Base-by-base conservation (phyloP, 2,113 vertebrate genomes). In the Drymodes brunneopygia region DNA sequence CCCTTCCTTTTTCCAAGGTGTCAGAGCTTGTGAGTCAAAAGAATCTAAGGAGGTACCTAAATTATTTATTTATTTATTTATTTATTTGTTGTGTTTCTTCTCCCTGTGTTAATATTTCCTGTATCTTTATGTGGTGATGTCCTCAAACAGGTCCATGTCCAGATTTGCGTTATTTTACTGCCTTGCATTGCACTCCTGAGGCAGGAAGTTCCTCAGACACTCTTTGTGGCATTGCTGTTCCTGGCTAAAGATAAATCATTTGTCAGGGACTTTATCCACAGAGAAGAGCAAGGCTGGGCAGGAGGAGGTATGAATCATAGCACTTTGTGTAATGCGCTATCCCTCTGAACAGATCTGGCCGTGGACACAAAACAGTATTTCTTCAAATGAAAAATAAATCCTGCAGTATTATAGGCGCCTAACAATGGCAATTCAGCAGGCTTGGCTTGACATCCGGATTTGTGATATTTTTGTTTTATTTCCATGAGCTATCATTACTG, bases 321-420 rank as follows among this genome's bases (percentile, higher is more conserved):
- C 82, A 58, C 53, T 90, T 86, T 90, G 72, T 67, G 40, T 92
- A 92, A 93, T 92, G 35, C 12, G 47, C 65, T 81, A 4, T 86
- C 24, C 47, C 53, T 83, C 58, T 58, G 93, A 90, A 86, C 28
- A 18, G 13, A 28, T 31, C 48, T 75, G 61, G n/a, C 88, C 92
- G 75, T 31, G 65, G 90, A 92, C 84, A 78, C 78, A 67, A 92
- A 91, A 88, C 60, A 61, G 75, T 93, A 53, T 88, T 92, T 84
- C 80, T 96, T 88, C 78, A 92, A 94, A 91, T 90, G 88, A 89
- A 82, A 93, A 91, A 82, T 89, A 89, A 94, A 67, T 93, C 77
- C 88, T 88, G 11, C 21, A 16, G 47, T 57, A 79, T 61, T 91
- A 88, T 54, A 25, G 11, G 36, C 6, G 33, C 24, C 62, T 90